Evolutionary conservation across 2,888 invertebrate species (phyloP).

Genomic region (Dynastes maya): DNA sequence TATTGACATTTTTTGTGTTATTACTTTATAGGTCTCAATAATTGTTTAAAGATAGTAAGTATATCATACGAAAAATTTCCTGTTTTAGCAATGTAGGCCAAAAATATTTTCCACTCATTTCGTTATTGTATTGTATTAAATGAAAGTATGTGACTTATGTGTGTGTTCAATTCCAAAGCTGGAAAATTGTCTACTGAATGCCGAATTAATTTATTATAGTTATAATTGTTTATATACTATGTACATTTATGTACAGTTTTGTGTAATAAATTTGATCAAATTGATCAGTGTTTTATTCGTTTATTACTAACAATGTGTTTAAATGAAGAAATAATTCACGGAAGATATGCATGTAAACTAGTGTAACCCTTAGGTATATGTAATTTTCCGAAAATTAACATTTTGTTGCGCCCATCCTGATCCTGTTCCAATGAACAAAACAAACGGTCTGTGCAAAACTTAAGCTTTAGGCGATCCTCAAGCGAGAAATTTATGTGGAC

Average conservation of each 20-base stretch:
- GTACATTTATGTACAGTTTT: slow-evolving; percentile 43
- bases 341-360: too few species aligned
- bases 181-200: not conserved
- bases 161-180: slow-evolving; percentile 14
- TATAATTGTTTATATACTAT: slow-evolving; percentile 40
- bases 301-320: not conserved
- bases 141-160: not conserved
- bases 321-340: too few species aligned
- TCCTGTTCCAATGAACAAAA: too few species aligned
- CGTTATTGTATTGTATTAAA: slow-evolving; percentile 10
- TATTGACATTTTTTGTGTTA: slow-evolving; percentile 27
- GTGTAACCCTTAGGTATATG: too few species aligned
- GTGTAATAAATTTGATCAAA: slow-evolving; percentile 38
- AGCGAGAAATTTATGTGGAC: too few species aligned
- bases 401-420: too few species aligned
- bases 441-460: too few species aligned
- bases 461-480: too few species aligned
- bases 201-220: slow-evolving; percentile 30
- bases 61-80: slow-evolving; percentile 12
- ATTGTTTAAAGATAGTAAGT: slow-evolving; percentile 12
- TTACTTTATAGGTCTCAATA: slow-evolving; percentile 23
- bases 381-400: too few species aligned
- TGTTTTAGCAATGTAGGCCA: not conserved
- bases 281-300: not conserved
- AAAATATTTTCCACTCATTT: not conserved